Base-by-base conservation (phyloP, 2,113 vertebrate species). In the Vimba vimba region DNA sequence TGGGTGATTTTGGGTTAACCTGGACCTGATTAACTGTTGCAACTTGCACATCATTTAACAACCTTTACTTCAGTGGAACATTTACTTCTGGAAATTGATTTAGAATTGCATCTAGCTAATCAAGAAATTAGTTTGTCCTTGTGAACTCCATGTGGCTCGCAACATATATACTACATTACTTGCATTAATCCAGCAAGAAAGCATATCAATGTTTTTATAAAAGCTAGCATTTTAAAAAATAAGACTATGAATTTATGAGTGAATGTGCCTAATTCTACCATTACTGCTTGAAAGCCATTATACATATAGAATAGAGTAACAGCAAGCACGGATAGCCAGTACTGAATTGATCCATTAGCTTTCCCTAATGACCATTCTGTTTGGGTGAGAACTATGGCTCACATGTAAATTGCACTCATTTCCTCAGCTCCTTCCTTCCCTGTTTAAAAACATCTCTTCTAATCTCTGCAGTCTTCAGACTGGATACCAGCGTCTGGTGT, bases 401-500 rank as follows among this genome's bases (percentile, higher is more conserved):
- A 66, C 13, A 13, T 87, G 87, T 87, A 93, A 93, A 94, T 93
- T 90, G 82, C 50, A 64, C 91, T 93, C 77, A 93, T 94, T 93
- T 94, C 92, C 91, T 91, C 83, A 84, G 82, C 90, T 94, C 89
- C 91, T 94, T 94, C 86, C 86, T 85, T 74, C 90, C 86, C 45
- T 43, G 57, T 60, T 80, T 80, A 17, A 60, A 79, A 76, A 52
- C 25, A 6, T n/a, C 4, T 62, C 13, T 23, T 62, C 36, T 80
- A 60, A 62, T 79, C 36, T 64, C 45, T 59, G 33, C 39, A 23
- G 76, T 79, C 85, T 47, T 82, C 83, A 87, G 36, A 27, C 45
- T 25, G 55, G 71, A 68, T 73, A 25, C 36, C 2, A 6, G 36
- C 39, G 7, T 77, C 75, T 76, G 45, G 17, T 33, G 50, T 55